phyloP scores from a whole-genome alignment of 1,140 invertebrate genomes.

The Polyergus mexicanus region DNA sequence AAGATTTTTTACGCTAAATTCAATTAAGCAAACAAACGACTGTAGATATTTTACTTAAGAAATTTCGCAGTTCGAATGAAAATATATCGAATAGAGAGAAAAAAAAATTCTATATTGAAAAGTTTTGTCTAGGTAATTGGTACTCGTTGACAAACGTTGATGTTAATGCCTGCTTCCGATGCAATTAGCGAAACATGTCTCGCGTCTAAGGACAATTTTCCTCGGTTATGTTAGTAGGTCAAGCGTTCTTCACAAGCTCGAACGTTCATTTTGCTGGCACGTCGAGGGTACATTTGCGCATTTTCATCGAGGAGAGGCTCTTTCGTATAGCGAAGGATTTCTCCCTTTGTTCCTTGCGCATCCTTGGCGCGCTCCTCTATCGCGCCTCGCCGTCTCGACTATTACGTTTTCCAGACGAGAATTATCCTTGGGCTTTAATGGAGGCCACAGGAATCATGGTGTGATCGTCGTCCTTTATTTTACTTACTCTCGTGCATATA shows the following conservation, averaged over 20 bases:
- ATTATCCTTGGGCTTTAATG: slow-evolving; percentile 54
- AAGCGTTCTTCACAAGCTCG: not conserved
- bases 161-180: not conserved
- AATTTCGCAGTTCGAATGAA: not conserved
- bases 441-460: not conserved
- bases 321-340: not conserved
- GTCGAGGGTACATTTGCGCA: not conserved
- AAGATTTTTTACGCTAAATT: not conserved
- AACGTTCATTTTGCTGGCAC: not conserved
- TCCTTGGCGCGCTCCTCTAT: not conserved
- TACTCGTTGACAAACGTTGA: not conserved
- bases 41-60: not conserved
- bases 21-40: not conserved
- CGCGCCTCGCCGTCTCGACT: slow-evolving; percentile 34
- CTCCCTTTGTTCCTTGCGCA: not conserved
- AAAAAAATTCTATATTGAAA: no score
- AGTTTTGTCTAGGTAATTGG: not conserved
- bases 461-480: slow-evolving; percentile 50
- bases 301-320: not conserved
- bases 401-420: slow-evolving; percentile 58
- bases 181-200: not conserved
- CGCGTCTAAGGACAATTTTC: not conserved
- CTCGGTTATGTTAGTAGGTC: not conserved
- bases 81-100: not conserved
- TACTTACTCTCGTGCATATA: not conserved